Base-by-base conservation (phyloP, 2,113 vertebrate species). In the Eonycteris spelaea region DNA sequence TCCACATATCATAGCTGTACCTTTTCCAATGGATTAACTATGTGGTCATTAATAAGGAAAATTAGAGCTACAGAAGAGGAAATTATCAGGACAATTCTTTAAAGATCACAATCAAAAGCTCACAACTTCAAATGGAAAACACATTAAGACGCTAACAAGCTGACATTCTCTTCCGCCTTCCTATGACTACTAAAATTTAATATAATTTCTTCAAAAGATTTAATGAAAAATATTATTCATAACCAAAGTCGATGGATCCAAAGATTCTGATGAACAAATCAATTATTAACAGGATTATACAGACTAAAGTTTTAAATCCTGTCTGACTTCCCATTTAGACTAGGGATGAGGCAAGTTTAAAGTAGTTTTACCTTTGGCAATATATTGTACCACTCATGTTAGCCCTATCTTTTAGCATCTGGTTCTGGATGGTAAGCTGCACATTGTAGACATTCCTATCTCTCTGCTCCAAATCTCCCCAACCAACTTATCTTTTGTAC, bases 61-160 rank as follows among this genome's bases (percentile, higher is more conserved):
- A 94, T 68, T 22, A 91, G 43, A 87, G 40, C 43, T 57, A 55
- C 33, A 91, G 48, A 83, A 70, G 33, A 73, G 14, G 28, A 18
- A 71, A 95, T 90, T 61, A 86, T 35, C 4, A 18, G 40, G 33
- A 70, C 59, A 84, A 26, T 65, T 88, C 85, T 78, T 90, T 61
- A 78, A 86, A 92, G 65, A 96, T 48, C 40, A 93, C 30, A 94
- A 43, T 16, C 77, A 88, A 82, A 12, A 90, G n/a, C n/a, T n/a
- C 33, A 85, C 59, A 75, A 86, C 65, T 40, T 92, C 84, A 94
- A 95, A 77, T 6, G 75, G 67, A 95, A 94, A 86, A 92, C 40
- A 85, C 8, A 93, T 33, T 10, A 93, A 77, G 45, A 91, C 40
- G 53, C 30, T 65, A 48, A 80, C 78, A 35, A 95, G 28, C 51